phyloP scores from a whole-genome alignment of 2,113 vertebrate genomes.

The Steatornis caripensis region DNA sequence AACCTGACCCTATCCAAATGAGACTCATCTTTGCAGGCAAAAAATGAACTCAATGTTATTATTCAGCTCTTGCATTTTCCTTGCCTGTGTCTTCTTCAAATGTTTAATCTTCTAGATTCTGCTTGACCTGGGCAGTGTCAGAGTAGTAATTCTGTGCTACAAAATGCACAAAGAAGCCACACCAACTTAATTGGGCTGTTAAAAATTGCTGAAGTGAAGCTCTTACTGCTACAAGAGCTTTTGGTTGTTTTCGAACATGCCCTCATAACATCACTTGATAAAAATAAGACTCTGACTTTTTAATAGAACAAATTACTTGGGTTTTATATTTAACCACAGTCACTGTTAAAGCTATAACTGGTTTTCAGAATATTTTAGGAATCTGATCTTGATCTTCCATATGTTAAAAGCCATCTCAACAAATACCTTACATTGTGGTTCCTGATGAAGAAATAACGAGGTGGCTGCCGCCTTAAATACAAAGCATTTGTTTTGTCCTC shows the following conservation, averaged over 20 bases:
- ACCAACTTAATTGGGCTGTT: conserved; percentile 23
- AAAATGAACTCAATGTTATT: not conserved
- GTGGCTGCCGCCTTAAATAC: not conserved
- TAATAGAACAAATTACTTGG: conserved; percentile 77
- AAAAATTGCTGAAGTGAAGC: conserved; percentile 20
- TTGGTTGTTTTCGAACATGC: conserved; percentile 60
- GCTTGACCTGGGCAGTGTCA: not conserved
- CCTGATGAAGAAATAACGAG: not conserved
- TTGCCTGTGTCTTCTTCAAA: not conserved
- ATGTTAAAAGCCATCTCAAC: conserved; percentile 66
- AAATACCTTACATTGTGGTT: not conserved
- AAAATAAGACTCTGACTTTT: conserved; percentile 75
- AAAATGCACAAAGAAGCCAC: conserved; percentile 33
- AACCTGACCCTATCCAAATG: not conserved
- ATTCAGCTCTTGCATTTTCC: not conserved
- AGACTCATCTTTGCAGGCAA: not conserved
- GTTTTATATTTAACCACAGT: conserved; percentile 76
- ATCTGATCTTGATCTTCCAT: conserved; percentile 61
- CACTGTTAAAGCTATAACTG: conserved; percentile 66
- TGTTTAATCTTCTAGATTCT: not conserved
- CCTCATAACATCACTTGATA: conserved; percentile 70
- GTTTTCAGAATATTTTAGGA: conserved; percentile 75
- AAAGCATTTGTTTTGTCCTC: not conserved
- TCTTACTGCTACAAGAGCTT: conserved; percentile 43
- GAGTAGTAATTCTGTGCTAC: conserved; percentile 30